Conservation (phyloP, 2,888 invertebrate genomes). For the Isoperla grammatica region DNA sequence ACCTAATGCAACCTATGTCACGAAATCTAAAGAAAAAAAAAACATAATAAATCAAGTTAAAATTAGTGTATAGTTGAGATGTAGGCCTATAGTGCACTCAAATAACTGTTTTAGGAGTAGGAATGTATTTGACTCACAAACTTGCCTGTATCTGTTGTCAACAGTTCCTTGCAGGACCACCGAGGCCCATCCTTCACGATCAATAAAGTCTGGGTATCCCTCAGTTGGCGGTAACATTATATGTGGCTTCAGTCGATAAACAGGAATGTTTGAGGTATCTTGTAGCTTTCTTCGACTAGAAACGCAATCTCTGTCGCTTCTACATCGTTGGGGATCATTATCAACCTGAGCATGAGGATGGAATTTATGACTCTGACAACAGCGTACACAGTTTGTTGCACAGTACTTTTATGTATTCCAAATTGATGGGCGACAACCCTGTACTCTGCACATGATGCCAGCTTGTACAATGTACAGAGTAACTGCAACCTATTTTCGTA, state of each 20-base stretch:
- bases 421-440: conserved; percentile 16
- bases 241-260: conserved; percentile 35
- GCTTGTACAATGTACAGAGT: conserved; percentile 11
- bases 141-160: conserved; percentile 29
- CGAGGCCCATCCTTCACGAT: conserved; percentile 33
- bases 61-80: too few relatives aligned
- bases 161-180: conserved; percentile 31
- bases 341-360: conserved; percentile 30
- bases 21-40: too few relatives aligned
- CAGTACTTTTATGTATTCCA: conserved; percentile 23
- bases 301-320: conserved; percentile 32
- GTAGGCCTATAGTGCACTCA: too few relatives aligned
- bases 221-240: conserved; percentile 29
- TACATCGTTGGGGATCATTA: conserved; percentile 34
- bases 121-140: too few relatives aligned
- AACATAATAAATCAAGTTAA: too few relatives aligned
- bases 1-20: too few relatives aligned
- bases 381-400: conserved; percentile 33
- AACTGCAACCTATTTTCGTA: conserved; percentile 11
- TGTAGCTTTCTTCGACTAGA: background rate
- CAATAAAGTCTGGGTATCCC: conserved; percentile 31
- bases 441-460: conserved; percentile 16
- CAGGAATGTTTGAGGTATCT: conserved; percentile 36
- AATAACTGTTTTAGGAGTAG: too few relatives aligned
- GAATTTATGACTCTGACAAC: conserved; percentile 35